phyloP scores from a whole-genome alignment of 2,888 invertebrate genomes.

The Ernsta delagoae region DNA sequence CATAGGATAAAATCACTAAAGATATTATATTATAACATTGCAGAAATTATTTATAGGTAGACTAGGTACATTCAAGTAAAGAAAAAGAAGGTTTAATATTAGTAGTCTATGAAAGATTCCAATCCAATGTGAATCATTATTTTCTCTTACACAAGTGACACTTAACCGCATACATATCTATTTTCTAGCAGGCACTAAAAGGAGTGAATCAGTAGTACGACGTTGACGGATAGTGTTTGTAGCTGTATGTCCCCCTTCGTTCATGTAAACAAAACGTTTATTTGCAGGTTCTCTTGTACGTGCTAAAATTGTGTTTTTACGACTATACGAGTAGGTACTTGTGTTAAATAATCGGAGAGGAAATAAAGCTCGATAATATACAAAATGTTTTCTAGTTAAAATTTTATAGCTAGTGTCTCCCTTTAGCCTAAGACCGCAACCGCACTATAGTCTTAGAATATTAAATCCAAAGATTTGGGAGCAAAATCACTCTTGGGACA shows the following conservation, averaged over 20 bases:
- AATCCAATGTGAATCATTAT: background rate
- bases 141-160: background rate
- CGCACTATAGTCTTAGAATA: too few relatives aligned
- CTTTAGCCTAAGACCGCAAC: too few relatives aligned
- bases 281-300: slow-evolving; percentile 13
- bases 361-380: background rate
- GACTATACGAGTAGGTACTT: too few relatives aligned
- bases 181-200: slow-evolving; percentile 8
- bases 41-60: too few relatives aligned
- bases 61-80: too few relatives aligned
- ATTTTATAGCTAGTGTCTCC: too few relatives aligned
- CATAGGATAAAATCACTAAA: too few relatives aligned
- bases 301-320: background rate
- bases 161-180: slow-evolving; percentile 11
- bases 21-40: too few relatives aligned
- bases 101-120: too few relatives aligned
- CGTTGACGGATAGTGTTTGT: slow-evolving; percentile 18
- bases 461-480: too few relatives aligned
- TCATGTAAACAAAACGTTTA: slow-evolving; percentile 11
- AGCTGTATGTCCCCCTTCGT: background rate
- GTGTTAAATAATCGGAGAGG: background rate
- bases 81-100: too few relatives aligned
- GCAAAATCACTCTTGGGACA: too few relatives aligned
- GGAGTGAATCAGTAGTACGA: slow-evolving; percentile 5
- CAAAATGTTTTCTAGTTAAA: background rate